Percentiles rank a stretch among this genome's conserved stretches.
These are phyloP conservation scores for Drosophila pandora DNA, from an alignment of 1,140 invertebrate genomes.

Conservation along the genomic window DNA sequence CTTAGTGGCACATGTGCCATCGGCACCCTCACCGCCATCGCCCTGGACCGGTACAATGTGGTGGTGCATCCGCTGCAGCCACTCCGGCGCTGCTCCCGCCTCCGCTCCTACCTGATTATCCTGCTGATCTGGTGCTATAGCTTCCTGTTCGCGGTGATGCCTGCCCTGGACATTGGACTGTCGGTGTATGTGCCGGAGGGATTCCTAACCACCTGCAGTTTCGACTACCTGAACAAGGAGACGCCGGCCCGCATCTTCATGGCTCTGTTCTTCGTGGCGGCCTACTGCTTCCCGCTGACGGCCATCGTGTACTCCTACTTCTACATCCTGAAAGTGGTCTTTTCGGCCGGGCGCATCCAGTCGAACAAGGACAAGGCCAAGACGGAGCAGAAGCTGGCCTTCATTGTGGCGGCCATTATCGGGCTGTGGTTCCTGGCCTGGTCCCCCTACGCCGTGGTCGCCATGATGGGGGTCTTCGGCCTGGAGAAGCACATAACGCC, in stretches of 20 bases:
- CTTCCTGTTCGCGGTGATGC: slow-evolving; percentile 87
- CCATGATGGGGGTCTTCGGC: slow-evolving; percentile 89
- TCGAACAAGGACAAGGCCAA: slow-evolving; percentile 87
- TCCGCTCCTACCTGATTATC: slow-evolving; percentile 87
- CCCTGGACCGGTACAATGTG: slow-evolving; percentile 89
- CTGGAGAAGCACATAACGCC: slow-evolving; percentile 87
- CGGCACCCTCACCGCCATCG: slow-evolving; percentile 88
- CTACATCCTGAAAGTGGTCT: slow-evolving; percentile 88
- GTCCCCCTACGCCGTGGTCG: slow-evolving; percentile 90
- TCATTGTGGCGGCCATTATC: slow-evolving; percentile 88
- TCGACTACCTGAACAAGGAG: slow-evolving; percentile 89
- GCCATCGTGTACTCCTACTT: slow-evolving; percentile 89
- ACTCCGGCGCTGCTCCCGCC: slow-evolving; percentile 85
- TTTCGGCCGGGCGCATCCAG: slow-evolving; percentile 84
- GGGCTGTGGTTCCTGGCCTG: slow-evolving; percentile 90
- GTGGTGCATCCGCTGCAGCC: slow-evolving; percentile 89
- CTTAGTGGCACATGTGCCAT: slow-evolving; percentile 89
- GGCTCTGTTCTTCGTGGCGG: slow-evolving; percentile 88
- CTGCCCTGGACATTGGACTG: slow-evolving; percentile 88
- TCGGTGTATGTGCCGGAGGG: slow-evolving; percentile 91
- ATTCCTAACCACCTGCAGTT: slow-evolving; percentile 91
- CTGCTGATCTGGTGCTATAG: slow-evolving; percentile 90
- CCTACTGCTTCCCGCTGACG: slow-evolving; percentile 88
- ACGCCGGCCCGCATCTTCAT: slow-evolving; percentile 86
- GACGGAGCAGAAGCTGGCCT: slow-evolving; percentile 88